Percentiles rank a stretch among this genome's conserved stretches.
These are phyloP conservation scores for Trichosurus vulpecula DNA, from an alignment of 2,797 vertebrate genomes.

Conservation along the genomic window DNA sequence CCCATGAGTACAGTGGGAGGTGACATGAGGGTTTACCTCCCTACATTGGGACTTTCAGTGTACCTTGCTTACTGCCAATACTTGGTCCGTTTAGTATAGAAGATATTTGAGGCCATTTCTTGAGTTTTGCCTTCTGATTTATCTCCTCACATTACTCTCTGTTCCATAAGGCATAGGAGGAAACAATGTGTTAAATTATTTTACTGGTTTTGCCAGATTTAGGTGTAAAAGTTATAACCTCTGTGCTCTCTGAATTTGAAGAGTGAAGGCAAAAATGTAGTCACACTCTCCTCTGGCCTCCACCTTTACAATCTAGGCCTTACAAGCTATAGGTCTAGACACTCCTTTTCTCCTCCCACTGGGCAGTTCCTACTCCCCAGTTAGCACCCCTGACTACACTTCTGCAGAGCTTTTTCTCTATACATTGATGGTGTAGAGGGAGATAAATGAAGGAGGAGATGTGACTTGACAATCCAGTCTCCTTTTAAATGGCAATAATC, in stretches of 20 bases:
- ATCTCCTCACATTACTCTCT: neutral
- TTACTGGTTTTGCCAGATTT: neutral
- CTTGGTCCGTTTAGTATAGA: neutral
- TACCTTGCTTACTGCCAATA: neutral
- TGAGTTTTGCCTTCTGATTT: neutral
- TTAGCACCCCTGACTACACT: neutral
- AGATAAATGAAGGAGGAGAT: neutral
- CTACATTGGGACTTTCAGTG: neutral
- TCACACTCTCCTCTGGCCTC: neutral
- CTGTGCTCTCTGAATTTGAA: neutral
- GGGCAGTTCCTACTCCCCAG: neutral
- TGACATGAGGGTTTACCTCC: neutral
- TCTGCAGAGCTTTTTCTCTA: neutral
- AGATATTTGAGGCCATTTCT: neutral
- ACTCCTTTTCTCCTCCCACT: neutral
- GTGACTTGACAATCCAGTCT: neutral
- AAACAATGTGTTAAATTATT: neutral
- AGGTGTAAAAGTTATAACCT: neutral
- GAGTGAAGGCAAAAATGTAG: neutral
- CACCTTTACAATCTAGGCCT: neutral
- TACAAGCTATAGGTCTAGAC: neutral
- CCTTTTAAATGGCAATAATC: neutral
- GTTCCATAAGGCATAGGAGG: neutral
- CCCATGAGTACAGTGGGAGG: neutral
- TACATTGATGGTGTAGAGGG: neutral